These are phyloP conservation scores for Mimachlamys varia DNA, from an alignment of 2,888 invertebrate genomes.

Conservation along the genomic window DNA sequence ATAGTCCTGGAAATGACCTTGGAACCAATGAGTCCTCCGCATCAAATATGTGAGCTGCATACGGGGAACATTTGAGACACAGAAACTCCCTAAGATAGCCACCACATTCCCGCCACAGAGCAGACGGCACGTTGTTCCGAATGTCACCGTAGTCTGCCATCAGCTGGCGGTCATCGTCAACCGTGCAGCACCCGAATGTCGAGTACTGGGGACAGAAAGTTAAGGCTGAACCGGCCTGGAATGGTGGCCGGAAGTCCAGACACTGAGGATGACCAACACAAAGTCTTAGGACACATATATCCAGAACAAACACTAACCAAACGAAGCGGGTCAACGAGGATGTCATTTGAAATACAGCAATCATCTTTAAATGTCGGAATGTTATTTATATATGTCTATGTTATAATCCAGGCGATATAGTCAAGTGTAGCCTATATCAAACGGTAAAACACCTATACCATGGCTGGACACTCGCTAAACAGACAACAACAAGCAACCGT, in stretches of 20 bases:
- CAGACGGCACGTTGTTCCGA: constrained; percentile 45
- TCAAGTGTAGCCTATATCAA: no score
- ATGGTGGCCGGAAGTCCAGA: constrained; percentile 76
- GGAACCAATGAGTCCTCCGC: constrained; percentile 66
- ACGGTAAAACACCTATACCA: background rate
- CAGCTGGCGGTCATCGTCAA: constrained; percentile 61
- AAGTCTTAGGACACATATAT: background rate
- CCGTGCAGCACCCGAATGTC: constrained; percentile 75
- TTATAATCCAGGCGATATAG: background rate
- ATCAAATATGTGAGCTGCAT: constrained; percentile 77
- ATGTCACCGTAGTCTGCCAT: constrained; percentile 57
- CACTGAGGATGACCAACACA: constrained; percentile 74
- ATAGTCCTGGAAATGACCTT: constrained; percentile 74
- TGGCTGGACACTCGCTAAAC: background rate
- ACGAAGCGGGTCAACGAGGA: background rate
- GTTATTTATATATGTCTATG: background rate
- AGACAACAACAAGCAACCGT: background rate
- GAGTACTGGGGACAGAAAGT: constrained; percentile 74
- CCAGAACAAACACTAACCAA: background rate
- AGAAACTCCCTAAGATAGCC: constrained; percentile 66
- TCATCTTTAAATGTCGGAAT: background rate
- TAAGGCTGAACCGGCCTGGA: constrained; percentile 59
- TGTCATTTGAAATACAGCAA: background rate
- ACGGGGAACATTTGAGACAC: constrained; percentile 78
- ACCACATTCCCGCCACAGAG: constrained; percentile 64